phyloP scores from a whole-genome alignment of 2,888 invertebrate genomes.

The Drosophila mimetica region DNA sequence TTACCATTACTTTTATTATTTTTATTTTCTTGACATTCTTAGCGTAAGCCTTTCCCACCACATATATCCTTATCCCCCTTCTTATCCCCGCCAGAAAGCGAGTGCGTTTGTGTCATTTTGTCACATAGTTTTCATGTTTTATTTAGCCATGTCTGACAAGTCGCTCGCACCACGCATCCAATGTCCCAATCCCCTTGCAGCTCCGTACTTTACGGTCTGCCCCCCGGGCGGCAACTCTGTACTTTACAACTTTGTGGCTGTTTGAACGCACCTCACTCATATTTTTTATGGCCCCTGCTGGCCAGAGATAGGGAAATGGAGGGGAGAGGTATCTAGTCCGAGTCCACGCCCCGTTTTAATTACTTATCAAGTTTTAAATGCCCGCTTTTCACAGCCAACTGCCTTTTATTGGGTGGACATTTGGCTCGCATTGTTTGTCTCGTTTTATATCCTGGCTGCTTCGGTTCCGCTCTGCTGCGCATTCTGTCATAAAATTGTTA shows the following conservation, averaged over 20 bases:
- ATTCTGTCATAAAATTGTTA: conserved; percentile 39
- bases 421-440: conserved; percentile 43
- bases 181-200: conserved; percentile 28
- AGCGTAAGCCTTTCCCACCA: conserved; percentile 41
- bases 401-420: conserved; percentile 61
- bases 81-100: not conserved
- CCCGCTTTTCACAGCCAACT: conserved; percentile 64
- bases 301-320: conserved; percentile 32
- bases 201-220: conserved; percentile 50
- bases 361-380: conserved; percentile 76
- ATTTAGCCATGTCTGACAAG: conserved; percentile 59
- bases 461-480: conserved; percentile 31
- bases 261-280: conserved; percentile 35
- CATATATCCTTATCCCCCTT: not conserved
- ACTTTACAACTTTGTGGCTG: conserved; percentile 35
- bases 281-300: conserved; percentile 44
- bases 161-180: conserved; percentile 20
- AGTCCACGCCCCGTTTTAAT: conserved; percentile 53
- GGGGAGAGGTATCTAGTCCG: not conserved
- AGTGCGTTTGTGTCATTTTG: conserved; percentile 61
- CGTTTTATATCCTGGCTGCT: conserved; percentile 46
- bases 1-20: conserved; percentile 68
- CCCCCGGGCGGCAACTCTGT: conserved; percentile 35
- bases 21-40: conserved; percentile 70
- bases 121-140: conserved; percentile 80